These are phyloP conservation scores for Ommatoiulus sabulosus DNA, from an alignment of 2,888 invertebrate genomes.

Conservation along the genomic window DNA sequence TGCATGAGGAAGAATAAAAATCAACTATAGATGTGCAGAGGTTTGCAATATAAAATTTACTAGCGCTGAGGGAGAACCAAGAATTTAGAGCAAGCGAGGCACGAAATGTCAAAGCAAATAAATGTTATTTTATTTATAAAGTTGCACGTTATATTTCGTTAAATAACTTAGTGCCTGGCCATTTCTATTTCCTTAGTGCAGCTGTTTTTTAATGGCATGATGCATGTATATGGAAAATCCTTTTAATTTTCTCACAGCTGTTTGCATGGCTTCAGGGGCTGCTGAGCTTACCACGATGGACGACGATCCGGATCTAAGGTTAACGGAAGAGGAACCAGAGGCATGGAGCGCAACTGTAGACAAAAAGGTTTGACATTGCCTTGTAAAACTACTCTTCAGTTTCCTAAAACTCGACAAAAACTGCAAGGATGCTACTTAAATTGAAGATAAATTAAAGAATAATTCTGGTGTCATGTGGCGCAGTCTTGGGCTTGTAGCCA, in stretches of 20 bases:
- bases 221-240: conserved; percentile 39
- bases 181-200: neutral
- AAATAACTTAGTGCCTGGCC: neutral
- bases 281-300: conserved; percentile 75
- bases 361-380: conserved; percentile 73
- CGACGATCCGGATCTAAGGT: conserved; percentile 82
- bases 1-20: no score
- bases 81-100: no score
- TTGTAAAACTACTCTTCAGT: neutral
- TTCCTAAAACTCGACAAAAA: neutral
- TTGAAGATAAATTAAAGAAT: neutral
- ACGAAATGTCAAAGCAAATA: neutral
- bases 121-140: neutral
- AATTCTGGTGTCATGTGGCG: neutral
- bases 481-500: neutral
- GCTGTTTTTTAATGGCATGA: neutral
- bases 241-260: conserved; percentile 51
- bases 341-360: conserved; percentile 94
- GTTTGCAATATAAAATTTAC: no score
- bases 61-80: no score
- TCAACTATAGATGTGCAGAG: no score
- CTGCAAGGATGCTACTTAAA: neutral
- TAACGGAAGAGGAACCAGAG: conserved; percentile 88
- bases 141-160: neutral
- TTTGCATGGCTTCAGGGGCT: conserved; percentile 56